A percentile compares a stretch with the other conserved stretches of the same genome.
phyloP scores from a whole-genome alignment of 2,113 vertebrate species.

The Coracopsis vasa region DNA sequence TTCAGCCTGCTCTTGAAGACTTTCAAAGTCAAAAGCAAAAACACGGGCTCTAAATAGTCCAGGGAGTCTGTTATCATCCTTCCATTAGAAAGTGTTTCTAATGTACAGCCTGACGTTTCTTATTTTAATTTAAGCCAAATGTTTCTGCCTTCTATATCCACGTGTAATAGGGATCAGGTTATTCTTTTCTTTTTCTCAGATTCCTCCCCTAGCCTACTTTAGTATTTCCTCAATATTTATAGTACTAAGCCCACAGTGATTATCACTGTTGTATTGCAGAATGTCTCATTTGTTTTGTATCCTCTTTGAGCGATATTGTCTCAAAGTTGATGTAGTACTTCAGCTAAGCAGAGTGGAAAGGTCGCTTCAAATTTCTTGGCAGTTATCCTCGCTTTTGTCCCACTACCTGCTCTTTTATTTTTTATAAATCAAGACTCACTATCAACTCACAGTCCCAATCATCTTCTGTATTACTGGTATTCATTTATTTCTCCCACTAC shows the following conservation, averaged over 20 bases:
- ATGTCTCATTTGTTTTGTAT: not conserved
- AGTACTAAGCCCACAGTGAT: not conserved
- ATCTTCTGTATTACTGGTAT: not conserved
- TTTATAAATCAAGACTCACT: not conserved
- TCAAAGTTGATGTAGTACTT: not conserved
- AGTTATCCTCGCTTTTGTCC: not conserved
- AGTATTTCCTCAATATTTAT: not conserved
- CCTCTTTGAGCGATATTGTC: not conserved
- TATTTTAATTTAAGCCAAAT: conserved; percentile 3
- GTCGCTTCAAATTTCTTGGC: not conserved
- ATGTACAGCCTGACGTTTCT: not conserved
- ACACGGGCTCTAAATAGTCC: not conserved
- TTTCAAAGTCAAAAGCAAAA: not conserved
- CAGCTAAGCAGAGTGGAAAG: not conserved
- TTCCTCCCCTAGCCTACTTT: not conserved
- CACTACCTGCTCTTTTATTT: not conserved
- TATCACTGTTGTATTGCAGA: not conserved
- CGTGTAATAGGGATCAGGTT: not conserved
- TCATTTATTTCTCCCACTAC: not conserved
- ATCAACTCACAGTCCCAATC: not conserved
- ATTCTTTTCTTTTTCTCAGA: not conserved
- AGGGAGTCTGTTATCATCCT: not conserved
- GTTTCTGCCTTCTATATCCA: not conserved
- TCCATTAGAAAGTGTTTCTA: not conserved
- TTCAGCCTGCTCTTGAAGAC: not conserved